phyloP scores from a whole-genome alignment of 1,140 invertebrate genomes.

The Apolygus lucorum region DNA sequence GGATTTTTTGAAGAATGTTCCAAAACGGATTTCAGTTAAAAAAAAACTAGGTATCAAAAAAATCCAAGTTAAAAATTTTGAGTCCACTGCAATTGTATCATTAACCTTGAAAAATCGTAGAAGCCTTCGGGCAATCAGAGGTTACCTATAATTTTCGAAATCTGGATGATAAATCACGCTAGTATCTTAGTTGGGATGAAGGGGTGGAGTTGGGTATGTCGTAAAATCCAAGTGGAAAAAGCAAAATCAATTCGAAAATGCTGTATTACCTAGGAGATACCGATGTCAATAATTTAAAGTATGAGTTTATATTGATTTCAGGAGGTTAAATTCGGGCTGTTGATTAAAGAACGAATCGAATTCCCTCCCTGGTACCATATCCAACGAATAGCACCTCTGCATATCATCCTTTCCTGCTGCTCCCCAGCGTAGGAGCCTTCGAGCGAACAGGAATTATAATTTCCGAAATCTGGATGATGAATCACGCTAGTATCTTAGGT shows the following conservation, averaged over 20 bases:
- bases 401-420: neutral
- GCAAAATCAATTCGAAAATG: too few species aligned
- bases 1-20: too few species aligned
- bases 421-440: neutral
- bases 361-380: neutral
- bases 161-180: neutral
- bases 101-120: too few species aligned
- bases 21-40: too few species aligned
- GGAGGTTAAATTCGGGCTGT: too few species aligned
- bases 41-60: too few species aligned
- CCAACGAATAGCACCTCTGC: neutral
- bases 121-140: neutral
- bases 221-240: too few species aligned
- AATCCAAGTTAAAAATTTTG: too few species aligned
- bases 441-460: neutral
- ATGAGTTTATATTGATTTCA: too few species aligned
- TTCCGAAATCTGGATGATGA: neutral
- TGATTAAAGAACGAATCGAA: conserved; percentile 1
- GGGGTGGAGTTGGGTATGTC: neutral
- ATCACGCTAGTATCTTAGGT: neutral
- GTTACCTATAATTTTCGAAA: neutral
- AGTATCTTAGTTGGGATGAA: neutral
- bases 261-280: too few species aligned
- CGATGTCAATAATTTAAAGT: too few species aligned
- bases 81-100: too few species aligned